Evolutionary conservation across 1,140 invertebrate species (phyloP).

Genomic region (Belonocnema kinseyi): DNA sequence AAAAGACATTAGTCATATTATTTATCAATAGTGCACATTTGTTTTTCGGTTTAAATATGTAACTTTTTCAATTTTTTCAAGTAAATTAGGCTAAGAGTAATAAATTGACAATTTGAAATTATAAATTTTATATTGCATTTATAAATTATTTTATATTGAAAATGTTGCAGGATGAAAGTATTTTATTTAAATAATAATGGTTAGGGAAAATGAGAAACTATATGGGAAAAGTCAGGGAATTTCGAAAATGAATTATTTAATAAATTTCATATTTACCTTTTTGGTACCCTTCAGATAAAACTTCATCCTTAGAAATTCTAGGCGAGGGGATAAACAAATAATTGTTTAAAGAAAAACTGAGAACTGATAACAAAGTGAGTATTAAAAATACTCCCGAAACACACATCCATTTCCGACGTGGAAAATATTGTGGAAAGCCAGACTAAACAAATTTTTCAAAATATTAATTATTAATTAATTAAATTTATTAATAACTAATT

Average conservation of each 20-base stretch:
- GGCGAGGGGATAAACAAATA: neutral
- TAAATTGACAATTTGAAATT: too few relatives aligned
- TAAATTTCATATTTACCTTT: neutral
- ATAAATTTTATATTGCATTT: too few relatives aligned
- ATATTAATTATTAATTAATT: neutral
- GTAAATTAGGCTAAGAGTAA: too few relatives aligned
- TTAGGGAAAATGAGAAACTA: too few relatives aligned
- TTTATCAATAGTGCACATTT: too few relatives aligned
- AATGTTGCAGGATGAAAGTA: too few relatives aligned
- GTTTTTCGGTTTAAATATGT: too few relatives aligned
- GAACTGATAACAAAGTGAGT: neutral
- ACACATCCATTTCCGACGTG: neutral
- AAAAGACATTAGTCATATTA: too few relatives aligned
- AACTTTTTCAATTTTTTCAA: too few relatives aligned
- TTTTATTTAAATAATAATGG: too few relatives aligned
- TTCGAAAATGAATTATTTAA: neutral
- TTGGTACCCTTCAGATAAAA: neutral
- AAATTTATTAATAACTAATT: neutral
- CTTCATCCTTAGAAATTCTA: neutral
- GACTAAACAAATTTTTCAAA: neutral
- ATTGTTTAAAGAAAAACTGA: neutral
- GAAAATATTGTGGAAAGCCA: neutral
- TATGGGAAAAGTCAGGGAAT: neutral
- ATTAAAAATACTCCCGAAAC: neutral
- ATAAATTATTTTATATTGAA: too few relatives aligned